Percentiles rank a stretch among this genome's conserved stretches.
These are phyloP conservation scores for Scaptomyza tumidula DNA, from an alignment of 2,888 invertebrate genomes.

Conservation along the genomic window DNA sequence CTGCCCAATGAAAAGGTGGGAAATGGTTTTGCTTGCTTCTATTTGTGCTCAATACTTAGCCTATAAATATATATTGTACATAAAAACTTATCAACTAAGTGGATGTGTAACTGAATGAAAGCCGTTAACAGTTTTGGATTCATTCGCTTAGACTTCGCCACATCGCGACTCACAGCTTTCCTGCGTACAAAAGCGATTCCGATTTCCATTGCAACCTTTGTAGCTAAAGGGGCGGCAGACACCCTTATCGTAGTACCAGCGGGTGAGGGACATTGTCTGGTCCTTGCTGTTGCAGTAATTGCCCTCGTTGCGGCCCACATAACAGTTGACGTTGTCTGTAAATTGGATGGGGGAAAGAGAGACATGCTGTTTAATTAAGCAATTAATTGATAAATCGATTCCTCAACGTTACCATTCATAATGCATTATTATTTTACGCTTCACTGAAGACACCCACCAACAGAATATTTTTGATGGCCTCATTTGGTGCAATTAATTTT, in stretches of 20 bases:
- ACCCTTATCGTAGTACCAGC: slow-evolving; percentile 90
- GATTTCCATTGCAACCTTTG: slow-evolving; percentile 90
- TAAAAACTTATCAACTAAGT: slow-evolving; percentile 66
- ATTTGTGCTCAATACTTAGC: slow-evolving; percentile 53
- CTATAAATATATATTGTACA: slow-evolving; percentile 44
- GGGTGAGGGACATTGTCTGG: slow-evolving; percentile 65
- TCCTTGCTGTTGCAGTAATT: slow-evolving; percentile 80
- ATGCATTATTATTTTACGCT: slow-evolving; percentile 16
- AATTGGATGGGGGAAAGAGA: not conserved
- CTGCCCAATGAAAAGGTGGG: slow-evolving; percentile 59
- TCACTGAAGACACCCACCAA: slow-evolving; percentile 1
- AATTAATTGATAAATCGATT: slow-evolving; percentile 44
- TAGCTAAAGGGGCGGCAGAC: slow-evolving; percentile 89
- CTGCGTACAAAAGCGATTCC: slow-evolving; percentile 90
- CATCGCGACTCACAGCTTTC: slow-evolving; percentile 92
- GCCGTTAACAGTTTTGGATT: not conserved
- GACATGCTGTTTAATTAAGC: slow-evolving; percentile 26
- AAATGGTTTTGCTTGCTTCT: slow-evolving; percentile 17
- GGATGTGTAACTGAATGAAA: slow-evolving; percentile 30
- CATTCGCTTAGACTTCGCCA: slow-evolving; percentile 84
- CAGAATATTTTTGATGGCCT: not conserved
- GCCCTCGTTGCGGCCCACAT: slow-evolving; percentile 78
- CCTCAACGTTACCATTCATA: slow-evolving; percentile 14
- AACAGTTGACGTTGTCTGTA: slow-evolving; percentile 81
- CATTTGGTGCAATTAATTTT: slow-evolving; percentile 40